Conservation (phyloP, 2,888 invertebrate species). For the Trissolcus japonicus region DNA sequence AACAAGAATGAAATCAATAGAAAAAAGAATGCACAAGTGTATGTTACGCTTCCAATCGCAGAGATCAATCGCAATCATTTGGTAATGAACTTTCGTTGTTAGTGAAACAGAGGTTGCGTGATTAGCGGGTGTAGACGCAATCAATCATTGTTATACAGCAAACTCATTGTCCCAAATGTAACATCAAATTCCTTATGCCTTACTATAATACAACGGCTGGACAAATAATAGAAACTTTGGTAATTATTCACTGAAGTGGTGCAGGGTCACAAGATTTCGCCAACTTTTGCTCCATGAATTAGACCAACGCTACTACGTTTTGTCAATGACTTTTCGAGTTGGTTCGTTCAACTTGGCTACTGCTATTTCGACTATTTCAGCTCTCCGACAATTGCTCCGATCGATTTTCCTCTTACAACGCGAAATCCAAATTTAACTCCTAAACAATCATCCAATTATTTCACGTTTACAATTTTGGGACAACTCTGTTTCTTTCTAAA, state of each 20-base stretch:
- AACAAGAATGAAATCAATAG: no score
- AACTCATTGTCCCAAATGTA: constrained; percentile 50
- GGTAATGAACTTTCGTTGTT: no score
- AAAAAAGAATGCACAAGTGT: no score
- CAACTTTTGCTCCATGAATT: constrained; percentile 42
- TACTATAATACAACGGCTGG: constrained; percentile 42
- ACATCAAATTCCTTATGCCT: constrained; percentile 45
- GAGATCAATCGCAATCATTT: constrained; percentile 2
- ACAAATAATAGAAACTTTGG: constrained; percentile 52
- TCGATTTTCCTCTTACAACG: no score
- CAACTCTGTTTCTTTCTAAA: no score
- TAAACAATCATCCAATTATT: no score
- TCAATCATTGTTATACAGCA: constrained; percentile 35
- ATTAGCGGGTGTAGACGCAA: constrained; percentile 1
- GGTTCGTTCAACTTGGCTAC: constrained; percentile 20
- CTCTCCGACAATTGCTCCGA: no score
- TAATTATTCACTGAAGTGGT: constrained; percentile 41
- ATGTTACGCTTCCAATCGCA: neutral
- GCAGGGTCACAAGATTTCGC: constrained; percentile 43
- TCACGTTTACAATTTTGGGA: no score
- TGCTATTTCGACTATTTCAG: constrained; percentile 11
- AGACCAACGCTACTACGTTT: constrained; percentile 34
- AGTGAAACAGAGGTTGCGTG: no score
- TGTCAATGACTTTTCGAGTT: constrained; percentile 46
- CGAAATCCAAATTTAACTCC: no score